Base-by-base conservation (phyloP, 2,888 invertebrate species). In the Morpho achilles region DNA sequence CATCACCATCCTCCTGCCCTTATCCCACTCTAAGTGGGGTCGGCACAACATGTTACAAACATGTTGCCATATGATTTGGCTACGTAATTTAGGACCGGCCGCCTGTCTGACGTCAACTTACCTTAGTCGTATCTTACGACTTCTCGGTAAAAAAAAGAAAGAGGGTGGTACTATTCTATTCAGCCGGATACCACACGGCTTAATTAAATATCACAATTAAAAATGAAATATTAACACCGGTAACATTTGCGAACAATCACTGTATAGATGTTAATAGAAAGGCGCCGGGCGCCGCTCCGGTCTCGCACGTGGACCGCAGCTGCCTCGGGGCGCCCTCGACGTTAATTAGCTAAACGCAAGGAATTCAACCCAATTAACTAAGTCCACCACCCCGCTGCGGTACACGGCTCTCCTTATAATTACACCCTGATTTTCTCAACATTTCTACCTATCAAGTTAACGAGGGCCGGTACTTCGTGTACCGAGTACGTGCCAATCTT, bases 261-360 rank as follows among this genome's bases (percentile, higher is more conserved):
- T 56, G 56, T 57, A 50, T 51, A 4, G 42, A 41, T 51, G 42
- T 51, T 56, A 53, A 53, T 51, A 46, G 56, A 53, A 49, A 57
- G 53, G 59, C 54, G 56, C 22, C 54, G n/a, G 59, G 53, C 55
- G 55, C 62, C 55, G 55, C 58, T 44, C 50, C 56, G 56, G 58
- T 56, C 63, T 66, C 74, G 70, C 85, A 86, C 82, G 78, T 84
- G 85, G 80, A 73, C 73, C 77, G 74, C 86, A 85, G 81, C 82
- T 87, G 85, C 73, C 75, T 65, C 68, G 62, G 69, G 74, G 74
- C 68, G 70, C 71, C 67, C 70, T 62, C 60, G 64, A 65, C 75
- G 80, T 75, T 87, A 85, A 87, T 87, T 85, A 86, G 80, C 79
- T 79, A 81, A 85, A 80, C 79, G 77, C 76, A 73, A 76, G 74